Evolutionary conservation across 2,113 vertebrate species (phyloP), one percentile per base, ranked within the genome.

Genomic region (Corythoichthys haematopterus): DNA sequence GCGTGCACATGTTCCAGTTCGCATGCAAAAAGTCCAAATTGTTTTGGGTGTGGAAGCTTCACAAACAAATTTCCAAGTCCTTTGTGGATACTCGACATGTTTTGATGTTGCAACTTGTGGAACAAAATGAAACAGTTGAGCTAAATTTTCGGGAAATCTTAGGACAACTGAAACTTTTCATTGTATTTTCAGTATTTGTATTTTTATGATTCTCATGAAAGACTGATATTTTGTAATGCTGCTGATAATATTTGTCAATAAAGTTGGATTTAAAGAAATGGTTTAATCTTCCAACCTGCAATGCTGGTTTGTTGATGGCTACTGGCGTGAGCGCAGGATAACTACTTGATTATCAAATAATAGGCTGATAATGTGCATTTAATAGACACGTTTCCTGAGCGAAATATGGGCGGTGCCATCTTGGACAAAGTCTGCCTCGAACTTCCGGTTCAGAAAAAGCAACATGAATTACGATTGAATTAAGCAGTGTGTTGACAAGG

Each of bases 201-300:
- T 62, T 47, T 62, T 6, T 73, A 68, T 56, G 36, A 6, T 52
- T 51, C 68, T 62, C 52, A 56, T 59, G 6, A 75, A 71, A 73
- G 51, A 66, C 75, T 85, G 85, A 85, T 79, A 78, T 68, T 71
- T 77, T 66, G 28, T 53, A 14, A 72, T 70, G 16, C 45, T 38
- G 36, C 66, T 14, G 72, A 6, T 63, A 45, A 70, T 64, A 68
- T 68, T 35, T 72, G 35, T 40, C 37, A 88, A 86, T 87, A 88
- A 88, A 86, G 78, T 35, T 76, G 45, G 60, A 65, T 33, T 37
- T 51, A 77, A 67, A 61, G 2, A 72, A 2, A 46, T 9, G 13
- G 12, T 68, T 4, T 64, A 6, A 45, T n/a, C 6, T 59, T 61
- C 14, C 16, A 36, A 9, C 37, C 7, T 60, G 12, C 12, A 15